Percentiles rank a stretch among this genome's conserved stretches.
phyloP scores from a whole-genome alignment of 2,888 invertebrate genomes.

The Oegoconia quadripuncta region DNA sequence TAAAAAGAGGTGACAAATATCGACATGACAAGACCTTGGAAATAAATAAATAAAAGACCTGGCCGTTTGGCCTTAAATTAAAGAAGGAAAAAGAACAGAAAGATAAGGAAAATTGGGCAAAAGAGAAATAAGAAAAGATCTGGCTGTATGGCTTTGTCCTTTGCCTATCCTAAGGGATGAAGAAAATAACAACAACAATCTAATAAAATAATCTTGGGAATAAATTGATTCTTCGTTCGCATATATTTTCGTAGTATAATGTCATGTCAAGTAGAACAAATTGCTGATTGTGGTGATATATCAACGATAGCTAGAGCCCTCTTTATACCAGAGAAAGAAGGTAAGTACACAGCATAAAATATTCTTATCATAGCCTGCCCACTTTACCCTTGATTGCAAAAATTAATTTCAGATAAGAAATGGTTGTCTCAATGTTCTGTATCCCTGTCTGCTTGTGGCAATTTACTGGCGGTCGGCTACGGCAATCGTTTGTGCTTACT shows the following conservation, averaged over 20 bases:
- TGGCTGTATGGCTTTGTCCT: no score
- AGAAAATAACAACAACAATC: no score
- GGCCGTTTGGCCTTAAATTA: no score
- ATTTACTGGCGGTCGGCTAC: conserved; percentile 58
- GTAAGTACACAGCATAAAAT: conserved; percentile 28
- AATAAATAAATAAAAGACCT: no score
- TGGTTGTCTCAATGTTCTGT: conserved; percentile 67
- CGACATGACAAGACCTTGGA: no score
- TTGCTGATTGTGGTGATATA: conserved; percentile 81
- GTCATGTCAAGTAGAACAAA: conserved; percentile 81
- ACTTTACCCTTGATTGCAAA: neutral
- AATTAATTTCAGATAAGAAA: conserved; percentile 52
- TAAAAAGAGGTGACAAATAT: no score
- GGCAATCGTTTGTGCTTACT: conserved; percentile 61
- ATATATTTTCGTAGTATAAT: conserved; percentile 20
- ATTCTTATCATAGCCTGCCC: neutral
- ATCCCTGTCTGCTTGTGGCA: conserved; percentile 67
- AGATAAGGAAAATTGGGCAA: no score
- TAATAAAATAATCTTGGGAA: no score
- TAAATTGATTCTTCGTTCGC: neutral
- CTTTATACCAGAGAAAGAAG: conserved; percentile 75
- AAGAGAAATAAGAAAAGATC: no score
- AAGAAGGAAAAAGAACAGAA: no score
- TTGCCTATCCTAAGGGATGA: no score
- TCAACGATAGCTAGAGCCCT: conserved; percentile 77